These are phyloP conservation scores for Montipora foliosa DNA, from an alignment of 64 coral and sea anemone species.

Conservation along the genomic window DNA sequence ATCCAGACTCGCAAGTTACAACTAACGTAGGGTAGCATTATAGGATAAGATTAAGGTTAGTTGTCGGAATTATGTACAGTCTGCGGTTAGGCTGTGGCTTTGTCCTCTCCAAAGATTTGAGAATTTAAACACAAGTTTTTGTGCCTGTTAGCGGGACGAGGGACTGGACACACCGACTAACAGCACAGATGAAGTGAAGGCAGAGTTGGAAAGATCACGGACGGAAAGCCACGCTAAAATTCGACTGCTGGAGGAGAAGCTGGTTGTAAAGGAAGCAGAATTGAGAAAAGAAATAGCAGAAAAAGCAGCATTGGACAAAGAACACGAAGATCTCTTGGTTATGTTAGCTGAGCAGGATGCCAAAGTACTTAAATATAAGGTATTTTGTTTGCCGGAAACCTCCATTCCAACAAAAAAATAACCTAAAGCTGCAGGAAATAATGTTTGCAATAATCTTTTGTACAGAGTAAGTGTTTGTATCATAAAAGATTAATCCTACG, in stretches of 20 bases:
- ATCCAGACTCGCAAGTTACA: no score
- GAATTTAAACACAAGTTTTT: not conserved
- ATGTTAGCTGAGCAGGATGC: slow-evolving; percentile 75
- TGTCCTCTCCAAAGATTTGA: not conserved
- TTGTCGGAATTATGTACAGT: no score
- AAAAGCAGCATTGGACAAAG: slow-evolving; percentile 43
- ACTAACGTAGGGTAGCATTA: no score
- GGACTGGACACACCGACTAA: slow-evolving; percentile 20
- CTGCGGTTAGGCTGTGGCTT: no score
- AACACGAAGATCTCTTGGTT: slow-evolving; percentile 82
- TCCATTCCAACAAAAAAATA: no score
- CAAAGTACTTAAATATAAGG: slow-evolving; percentile 71
- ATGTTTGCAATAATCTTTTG: no score
- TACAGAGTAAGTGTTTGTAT: no score
- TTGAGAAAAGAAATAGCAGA: slow-evolving; percentile 26
- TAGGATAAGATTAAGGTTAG: no score
- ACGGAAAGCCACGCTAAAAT: slow-evolving; percentile 48
- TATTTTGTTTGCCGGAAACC: not conserved
- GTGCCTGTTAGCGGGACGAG: slow-evolving; percentile 12
- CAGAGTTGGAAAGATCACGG: slow-evolving; percentile 20
- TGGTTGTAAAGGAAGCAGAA: slow-evolving; percentile 24
- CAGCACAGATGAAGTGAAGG: slow-evolving; percentile 51
- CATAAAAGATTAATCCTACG: no score
- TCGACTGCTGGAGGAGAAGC: slow-evolving; percentile 48
- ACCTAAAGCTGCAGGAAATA: no score